Conservation (phyloP, 2,797 vertebrate genomes). For the Peromyscus melanophrys region DNA sequence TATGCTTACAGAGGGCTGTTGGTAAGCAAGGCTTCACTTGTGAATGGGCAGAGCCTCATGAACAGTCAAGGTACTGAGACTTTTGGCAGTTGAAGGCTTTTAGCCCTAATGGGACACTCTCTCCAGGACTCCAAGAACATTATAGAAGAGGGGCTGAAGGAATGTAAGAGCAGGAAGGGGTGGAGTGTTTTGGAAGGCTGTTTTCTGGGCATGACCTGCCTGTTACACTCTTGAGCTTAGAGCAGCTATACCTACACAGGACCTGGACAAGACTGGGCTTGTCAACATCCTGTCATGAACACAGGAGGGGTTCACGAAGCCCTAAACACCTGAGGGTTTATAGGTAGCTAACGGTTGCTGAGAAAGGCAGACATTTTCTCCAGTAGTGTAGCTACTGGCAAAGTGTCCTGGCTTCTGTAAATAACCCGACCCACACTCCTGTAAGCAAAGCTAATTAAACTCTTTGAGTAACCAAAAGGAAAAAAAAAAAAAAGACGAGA, state of each 20-base stretch:
- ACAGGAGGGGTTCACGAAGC: neutral
- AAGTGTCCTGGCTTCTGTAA: neutral
- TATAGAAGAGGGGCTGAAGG: too few relatives aligned
- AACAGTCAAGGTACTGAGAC: neutral
- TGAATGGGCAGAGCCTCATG: neutral
- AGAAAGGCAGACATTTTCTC: neutral
- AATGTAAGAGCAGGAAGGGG: neutral
- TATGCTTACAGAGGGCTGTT: neutral
- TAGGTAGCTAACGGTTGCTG: neutral
- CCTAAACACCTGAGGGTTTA: neutral
- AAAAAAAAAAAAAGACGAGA: neutral
- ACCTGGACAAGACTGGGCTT: neutral
- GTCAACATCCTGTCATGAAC: neutral
- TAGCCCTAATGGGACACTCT: neutral
- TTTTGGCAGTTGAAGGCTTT: neutral
- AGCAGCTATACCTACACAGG: neutral
- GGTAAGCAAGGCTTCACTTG: neutral
- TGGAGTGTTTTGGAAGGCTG: too few relatives aligned
- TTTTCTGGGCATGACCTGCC: neutral
- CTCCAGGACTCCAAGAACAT: neutral
- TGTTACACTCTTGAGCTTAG: too few relatives aligned
- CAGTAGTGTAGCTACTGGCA: neutral
- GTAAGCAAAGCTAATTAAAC: neutral
- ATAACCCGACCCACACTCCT: neutral
- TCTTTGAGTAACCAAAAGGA: neutral